Base-by-base conservation (phyloP, 2,888 invertebrate species). In the Tinea pellionella region DNA sequence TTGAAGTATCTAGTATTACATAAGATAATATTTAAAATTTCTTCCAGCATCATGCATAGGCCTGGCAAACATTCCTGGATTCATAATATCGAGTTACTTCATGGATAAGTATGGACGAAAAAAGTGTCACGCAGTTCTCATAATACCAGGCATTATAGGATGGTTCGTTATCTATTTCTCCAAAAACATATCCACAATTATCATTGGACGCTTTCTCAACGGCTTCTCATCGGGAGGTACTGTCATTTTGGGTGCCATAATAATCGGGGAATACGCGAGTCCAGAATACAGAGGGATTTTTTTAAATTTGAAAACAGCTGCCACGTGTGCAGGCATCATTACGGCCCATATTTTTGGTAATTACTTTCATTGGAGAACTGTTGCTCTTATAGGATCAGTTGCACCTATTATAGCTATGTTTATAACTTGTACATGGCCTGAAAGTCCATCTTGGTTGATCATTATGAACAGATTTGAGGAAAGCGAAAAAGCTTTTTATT, bases 221-320 rank as follows among this genome's bases (percentile, higher is more conserved):
- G 80, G 79, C 0, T 37, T 79, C 1, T 66, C 75, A 0, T 66
- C 69, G 0, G 74, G 72, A 30, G 70, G 68, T 0, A 70, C 73
- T 0, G 67, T 72, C 0, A 65, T 69, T 0, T 61, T 79, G 11
- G 77, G 77, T 60, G 75, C 77, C 0, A 68, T 81, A 0, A 68
- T 75, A 1, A 74, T 82, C 0, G 78, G 80, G 55, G 82, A 82
- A 63, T 80, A 76, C 59, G 68, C 72, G 0, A 68, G 70, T n/a
- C 80, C 81, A 0, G 66, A 67, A 16, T 67, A 75, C 55, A 68
- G 82, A 63, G 79, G 78, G 19, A 71, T 75, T 37, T 80, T 77
- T 19, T 63, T 83, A 0, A 76, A 76, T 59, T 61, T 80, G 0
- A 81, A 80, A 61, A 77, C 76, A 0, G 69, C 76, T 0, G 64